Conservation (phyloP, 2,113 vertebrate genomes). For the Sphaerodactylus townsendi region DNA sequence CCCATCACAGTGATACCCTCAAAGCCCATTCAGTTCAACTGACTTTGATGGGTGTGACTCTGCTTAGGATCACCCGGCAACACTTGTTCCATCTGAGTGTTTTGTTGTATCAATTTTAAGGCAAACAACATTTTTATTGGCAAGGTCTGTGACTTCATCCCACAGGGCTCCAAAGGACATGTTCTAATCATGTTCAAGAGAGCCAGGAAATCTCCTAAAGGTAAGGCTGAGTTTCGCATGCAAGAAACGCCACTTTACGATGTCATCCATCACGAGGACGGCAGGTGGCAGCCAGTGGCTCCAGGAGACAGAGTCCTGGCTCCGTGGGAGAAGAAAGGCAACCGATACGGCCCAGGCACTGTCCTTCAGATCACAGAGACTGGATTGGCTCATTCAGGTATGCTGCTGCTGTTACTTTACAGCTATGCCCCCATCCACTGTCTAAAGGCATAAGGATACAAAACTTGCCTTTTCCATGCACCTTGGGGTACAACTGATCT, state of each 20-base stretch:
- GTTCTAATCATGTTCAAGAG: conserved; percentile 70
- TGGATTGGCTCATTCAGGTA: conserved; percentile 55
- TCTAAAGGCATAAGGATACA: not conserved
- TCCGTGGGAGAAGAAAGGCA: conserved; percentile 53
- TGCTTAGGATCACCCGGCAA: too few species aligned
- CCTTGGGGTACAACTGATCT: not conserved
- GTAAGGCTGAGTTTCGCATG: conserved; percentile 10
- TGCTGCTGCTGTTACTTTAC: not conserved
- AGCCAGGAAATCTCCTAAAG: not conserved
- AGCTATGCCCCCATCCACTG: not conserved
- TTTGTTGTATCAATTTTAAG: not conserved
- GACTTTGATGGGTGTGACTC: too few species aligned
- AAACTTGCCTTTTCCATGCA: not conserved
- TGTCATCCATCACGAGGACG: conserved; percentile 63
- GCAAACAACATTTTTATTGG: conserved; percentile 9
- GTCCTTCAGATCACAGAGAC: conserved; percentile 60
- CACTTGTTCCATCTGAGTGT: too few species aligned
- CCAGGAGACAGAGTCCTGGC: conserved; percentile 69
- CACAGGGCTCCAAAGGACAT: conserved; percentile 51
- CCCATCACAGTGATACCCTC: too few species aligned
- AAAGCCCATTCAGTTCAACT: too few species aligned
- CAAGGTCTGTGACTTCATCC: conserved; percentile 1
- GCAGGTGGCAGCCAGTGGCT: conserved; percentile 48
- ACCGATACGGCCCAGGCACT: conserved; percentile 69
- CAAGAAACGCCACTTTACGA: conserved; percentile 65